Base-by-base conservation (phyloP, 2,888 invertebrate species). In the Lycaena phlaeas region DNA sequence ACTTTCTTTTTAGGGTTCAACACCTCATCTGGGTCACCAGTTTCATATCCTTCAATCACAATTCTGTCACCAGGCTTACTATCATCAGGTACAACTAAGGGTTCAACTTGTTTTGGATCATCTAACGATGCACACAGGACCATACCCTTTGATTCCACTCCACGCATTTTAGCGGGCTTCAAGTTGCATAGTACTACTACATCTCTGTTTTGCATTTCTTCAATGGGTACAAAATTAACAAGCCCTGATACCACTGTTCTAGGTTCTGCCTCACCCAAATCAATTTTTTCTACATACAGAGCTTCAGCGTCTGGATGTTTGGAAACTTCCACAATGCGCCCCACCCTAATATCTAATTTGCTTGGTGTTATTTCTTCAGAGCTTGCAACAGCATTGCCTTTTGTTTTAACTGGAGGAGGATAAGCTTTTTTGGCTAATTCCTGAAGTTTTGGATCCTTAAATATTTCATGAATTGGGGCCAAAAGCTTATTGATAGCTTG, bases 81-180 rank as follows among this genome's bases (percentile, higher is more conserved):
- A 34, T 87, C 90, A 41, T 86, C 79, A 26, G 97, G 95, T 34
- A 96, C 90, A 44, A 90, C 78, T 47, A 98, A 84, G 1, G 95
- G 92, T 69, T 98, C 98, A 3, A 97, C 94, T 65, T 89, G 88
- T 56, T 88, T 91, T 29, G 93, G 92, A 51, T 92, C 92, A 61
- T 90, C 90, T 36, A 87, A 76, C 30, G 95, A 95, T 10, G 96
- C 95, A 85, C 96, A 97, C 36, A 97, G 85, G 26, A 97, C 93
- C 96, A 97, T 97, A 46, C 96, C 97, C 65, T 92, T 90, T 0
- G 97, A 97, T 54, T 93, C 90, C 17, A 97, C 85, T 37, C 97
- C 97, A 50, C 97, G 87, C 91, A 98, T 94, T 86, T 97, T 98
- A 9, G 96, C 96, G 26, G 98, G 92, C 79, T 99, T 99, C 37